A percentile compares a stretch with the other conserved stretches of the same genome.
Conservation (phyloP, 2,113 vertebrate genomes). For the Ammospiza nelsoni region DNA sequence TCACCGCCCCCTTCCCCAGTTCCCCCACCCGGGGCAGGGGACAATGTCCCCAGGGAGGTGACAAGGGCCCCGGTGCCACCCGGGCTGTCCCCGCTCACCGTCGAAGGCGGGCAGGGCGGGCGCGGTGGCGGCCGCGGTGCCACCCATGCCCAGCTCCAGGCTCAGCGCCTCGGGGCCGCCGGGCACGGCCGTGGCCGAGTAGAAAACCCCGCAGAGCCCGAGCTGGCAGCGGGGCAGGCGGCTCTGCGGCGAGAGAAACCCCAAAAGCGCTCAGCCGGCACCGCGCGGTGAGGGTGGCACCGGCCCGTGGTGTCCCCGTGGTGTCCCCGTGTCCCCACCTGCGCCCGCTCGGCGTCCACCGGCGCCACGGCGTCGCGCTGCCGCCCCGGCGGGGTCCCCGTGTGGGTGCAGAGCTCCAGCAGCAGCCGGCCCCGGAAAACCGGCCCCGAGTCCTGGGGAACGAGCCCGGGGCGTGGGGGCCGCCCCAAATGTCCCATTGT, state of each 20-base stretch:
- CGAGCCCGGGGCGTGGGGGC: fast-evolving
- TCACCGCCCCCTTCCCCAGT: fast-evolving
- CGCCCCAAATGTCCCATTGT: neutral
- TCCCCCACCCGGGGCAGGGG: too few species aligned
- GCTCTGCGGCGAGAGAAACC: neutral
- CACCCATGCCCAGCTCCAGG: slow-evolving; percentile 76
- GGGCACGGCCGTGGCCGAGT: slow-evolving; percentile 74
- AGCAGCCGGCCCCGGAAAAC: slow-evolving; percentile 70
- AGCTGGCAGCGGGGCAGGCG: slow-evolving; percentile 42
- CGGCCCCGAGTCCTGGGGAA: neutral
- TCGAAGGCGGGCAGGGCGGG: slow-evolving; percentile 25
- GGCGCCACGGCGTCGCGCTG: neutral
- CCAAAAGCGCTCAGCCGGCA: fast-evolving
- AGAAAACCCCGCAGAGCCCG: slow-evolving; percentile 73
- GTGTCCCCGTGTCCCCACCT: slow-evolving; percentile 48
- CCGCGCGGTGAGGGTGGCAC: fast-evolving
- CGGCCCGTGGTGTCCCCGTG: fast-evolving
- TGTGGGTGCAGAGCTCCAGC: slow-evolving; percentile 61
- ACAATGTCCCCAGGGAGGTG: neutral
- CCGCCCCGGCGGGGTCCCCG: neutral
- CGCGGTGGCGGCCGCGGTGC: neutral
- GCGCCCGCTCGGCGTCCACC: neutral
- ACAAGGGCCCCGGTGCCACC: fast-evolving
- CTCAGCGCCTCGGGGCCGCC: slow-evolving; percentile 58
- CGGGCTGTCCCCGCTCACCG: slow-evolving; percentile 20